phyloP scores from a whole-genome alignment of 2,888 invertebrate genomes.

The Masnerella sp. region DNA sequence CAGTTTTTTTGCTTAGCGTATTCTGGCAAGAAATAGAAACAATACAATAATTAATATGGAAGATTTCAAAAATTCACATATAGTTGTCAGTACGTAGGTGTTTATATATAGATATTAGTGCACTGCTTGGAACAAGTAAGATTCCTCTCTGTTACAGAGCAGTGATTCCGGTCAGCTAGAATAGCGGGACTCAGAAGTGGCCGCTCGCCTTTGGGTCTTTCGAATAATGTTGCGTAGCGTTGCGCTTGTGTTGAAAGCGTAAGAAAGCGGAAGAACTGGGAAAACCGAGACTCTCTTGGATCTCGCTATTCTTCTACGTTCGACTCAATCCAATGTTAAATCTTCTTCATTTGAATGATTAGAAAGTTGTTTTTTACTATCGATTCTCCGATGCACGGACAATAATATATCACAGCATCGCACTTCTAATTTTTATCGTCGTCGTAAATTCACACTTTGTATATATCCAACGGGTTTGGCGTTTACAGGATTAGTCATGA shows the following conservation, averaged over 20 bases:
- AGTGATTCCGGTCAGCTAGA: constrained; percentile 76
- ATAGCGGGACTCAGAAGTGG: constrained; percentile 73
- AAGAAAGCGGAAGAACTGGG: constrained; percentile 61
- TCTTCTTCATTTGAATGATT: constrained; percentile 43
- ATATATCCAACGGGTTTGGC: too few species aligned
- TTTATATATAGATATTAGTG: constrained; percentile 43
- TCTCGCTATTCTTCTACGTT: constrained; percentile 19
- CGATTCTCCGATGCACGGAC: too few species aligned
- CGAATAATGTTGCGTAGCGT: constrained; percentile 59
- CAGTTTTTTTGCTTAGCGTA: too few species aligned
- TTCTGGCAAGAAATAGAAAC: too few species aligned
- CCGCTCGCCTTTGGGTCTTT: constrained; percentile 65
- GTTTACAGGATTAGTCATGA: too few species aligned
- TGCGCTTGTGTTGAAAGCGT: constrained; percentile 66
- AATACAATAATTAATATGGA: too few species aligned
- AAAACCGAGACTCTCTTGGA: constrained; percentile 22
- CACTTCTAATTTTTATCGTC: too few species aligned
- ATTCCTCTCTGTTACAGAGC: constrained; percentile 71
- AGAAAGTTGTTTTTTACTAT: constrained; percentile 40
- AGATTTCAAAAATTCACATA: too few species aligned
- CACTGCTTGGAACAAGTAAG: constrained; percentile 34
- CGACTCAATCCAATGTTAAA: constrained; percentile 17
- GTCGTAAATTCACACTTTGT: too few species aligned
- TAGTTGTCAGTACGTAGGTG: not conserved
- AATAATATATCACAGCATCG: too few species aligned